Base-by-base conservation (phyloP, 2,888 invertebrate species). In the Sarcophaga variegata region DNA sequence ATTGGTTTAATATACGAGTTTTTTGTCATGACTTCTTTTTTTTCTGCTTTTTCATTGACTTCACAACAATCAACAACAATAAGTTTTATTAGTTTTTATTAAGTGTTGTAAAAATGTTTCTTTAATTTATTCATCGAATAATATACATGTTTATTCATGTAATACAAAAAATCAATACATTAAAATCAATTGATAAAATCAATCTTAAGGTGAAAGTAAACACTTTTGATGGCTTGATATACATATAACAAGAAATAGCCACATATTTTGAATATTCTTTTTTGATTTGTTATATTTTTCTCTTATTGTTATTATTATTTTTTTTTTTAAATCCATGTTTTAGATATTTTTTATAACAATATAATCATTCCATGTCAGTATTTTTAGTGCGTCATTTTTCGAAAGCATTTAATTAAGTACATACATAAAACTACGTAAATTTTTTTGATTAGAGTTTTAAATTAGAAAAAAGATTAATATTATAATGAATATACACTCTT, bases 171-270 rank as follows among this genome's bases (percentile, higher is more conserved):
- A 22, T 49, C 11, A 49, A 49, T 49, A 49, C 20, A 74, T 27
- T 59, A 49, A 69, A 80, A 37, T 67, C 67, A 72, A 47, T 45
- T 37, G 37, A 37, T 37, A 54, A 54, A 54, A 14, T 5, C 54
- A 54, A 54, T 54, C 54, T 54, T 90, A 91, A 92, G 92, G 91
- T 91, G 91, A 92, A 91, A 91, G 90, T 91, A 91, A 91, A 90
- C 91, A 90, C 89, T 88, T 84, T 91, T 91, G 91, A 90, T 92
- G 90, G 90, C 89, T 91, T 89, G 37, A 20, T 12, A 17, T 4
- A 22, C 22, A 22, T 22, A 54, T 14, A 54, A 49, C 49, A 54
- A 75, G 14, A 22, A 54, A 62, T 20, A 67, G 14, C 17, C 37
- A 37, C 6, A 60, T 67, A 70, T 78, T 84, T 22, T 49, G 63